These are phyloP conservation scores for Orthosia gothica DNA, from an alignment of 2,888 invertebrate genomes.

Conservation along the genomic window DNA sequence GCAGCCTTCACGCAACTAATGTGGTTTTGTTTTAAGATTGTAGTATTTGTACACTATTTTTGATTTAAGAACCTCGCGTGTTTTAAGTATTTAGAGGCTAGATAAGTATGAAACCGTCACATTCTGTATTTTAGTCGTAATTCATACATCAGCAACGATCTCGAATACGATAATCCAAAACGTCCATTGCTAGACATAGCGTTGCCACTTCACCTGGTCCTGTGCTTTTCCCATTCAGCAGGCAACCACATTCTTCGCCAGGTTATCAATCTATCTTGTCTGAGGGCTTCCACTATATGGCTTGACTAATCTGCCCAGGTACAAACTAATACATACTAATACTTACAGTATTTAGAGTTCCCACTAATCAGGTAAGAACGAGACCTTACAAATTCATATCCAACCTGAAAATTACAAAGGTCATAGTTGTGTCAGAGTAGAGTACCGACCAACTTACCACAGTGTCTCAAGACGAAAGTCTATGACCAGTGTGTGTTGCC, in stretches of 20 bases:
- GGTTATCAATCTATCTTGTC: not conserved
- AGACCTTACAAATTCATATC: not conserved
- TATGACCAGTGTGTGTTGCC: too few relatives aligned
- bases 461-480: too few relatives aligned
- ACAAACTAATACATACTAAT: too few relatives aligned
- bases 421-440: too few relatives aligned
- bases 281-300: not conserved
- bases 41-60: not conserved
- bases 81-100: too few relatives aligned
- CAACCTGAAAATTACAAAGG: not conserved
- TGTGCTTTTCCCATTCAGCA: not conserved
- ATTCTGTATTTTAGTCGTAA: not conserved
- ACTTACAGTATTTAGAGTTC: not conserved
- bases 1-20: constrained; percentile 51
- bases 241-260: not conserved
- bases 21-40: constrained; percentile 50
- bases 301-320: too few relatives aligned
- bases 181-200: not conserved
- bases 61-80: not conserved
- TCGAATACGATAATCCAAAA: not conserved
- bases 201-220: not conserved
- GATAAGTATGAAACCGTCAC: not conserved
- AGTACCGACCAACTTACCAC: too few relatives aligned
- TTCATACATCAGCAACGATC: not conserved
- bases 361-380: not conserved